A percentile compares a stretch with the other conserved stretches of the same genome.
phyloP scores from a whole-genome alignment of 1,140 invertebrate species.

The Mercenaria mercenaria region DNA sequence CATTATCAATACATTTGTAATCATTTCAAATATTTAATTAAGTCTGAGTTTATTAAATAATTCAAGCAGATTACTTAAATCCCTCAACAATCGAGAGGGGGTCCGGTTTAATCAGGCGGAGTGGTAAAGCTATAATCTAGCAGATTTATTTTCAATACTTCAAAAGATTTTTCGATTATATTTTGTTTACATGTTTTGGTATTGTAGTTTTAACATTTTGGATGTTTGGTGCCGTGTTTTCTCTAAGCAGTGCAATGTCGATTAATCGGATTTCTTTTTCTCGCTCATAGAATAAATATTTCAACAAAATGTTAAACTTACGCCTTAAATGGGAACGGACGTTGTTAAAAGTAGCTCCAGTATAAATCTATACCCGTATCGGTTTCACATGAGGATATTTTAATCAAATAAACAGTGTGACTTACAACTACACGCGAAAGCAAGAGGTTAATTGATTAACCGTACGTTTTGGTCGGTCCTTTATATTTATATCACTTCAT shows the following conservation, averaged over 20 bases:
- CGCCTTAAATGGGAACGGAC: not conserved
- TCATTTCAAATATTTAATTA: slow-evolving; percentile 22
- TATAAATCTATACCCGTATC: not conserved
- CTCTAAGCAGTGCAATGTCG: not conserved
- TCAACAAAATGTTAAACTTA: slow-evolving; percentile 11
- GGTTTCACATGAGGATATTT: slow-evolving; percentile 2
- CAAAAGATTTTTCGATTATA: slow-evolving; percentile 22
- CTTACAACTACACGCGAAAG: not conserved
- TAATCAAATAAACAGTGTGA: slow-evolving; percentile 34
- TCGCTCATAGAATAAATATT: slow-evolving; percentile 17
- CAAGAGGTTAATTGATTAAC: slow-evolving; percentile 27
- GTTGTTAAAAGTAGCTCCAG: not conserved
- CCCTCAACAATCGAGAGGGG: not conserved
- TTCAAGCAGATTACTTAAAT: not conserved
- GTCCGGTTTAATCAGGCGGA: slow-evolving; percentile 20
- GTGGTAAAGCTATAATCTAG: slow-evolving; percentile 18
- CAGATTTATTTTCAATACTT: slow-evolving; percentile 25
- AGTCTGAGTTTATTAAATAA: slow-evolving; percentile 40
- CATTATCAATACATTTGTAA: not conserved
- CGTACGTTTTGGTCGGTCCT: not conserved
- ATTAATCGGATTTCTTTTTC: not conserved
- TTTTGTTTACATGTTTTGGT: slow-evolving; percentile 11
- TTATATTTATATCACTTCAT: not conserved
- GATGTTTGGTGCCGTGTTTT: not conserved
- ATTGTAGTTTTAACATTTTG: not conserved